Percentiles rank a stretch among this genome's conserved stretches.
phyloP scores from a whole-genome alignment of 1,140 invertebrate species.

The Drosophila bifasciata region DNA sequence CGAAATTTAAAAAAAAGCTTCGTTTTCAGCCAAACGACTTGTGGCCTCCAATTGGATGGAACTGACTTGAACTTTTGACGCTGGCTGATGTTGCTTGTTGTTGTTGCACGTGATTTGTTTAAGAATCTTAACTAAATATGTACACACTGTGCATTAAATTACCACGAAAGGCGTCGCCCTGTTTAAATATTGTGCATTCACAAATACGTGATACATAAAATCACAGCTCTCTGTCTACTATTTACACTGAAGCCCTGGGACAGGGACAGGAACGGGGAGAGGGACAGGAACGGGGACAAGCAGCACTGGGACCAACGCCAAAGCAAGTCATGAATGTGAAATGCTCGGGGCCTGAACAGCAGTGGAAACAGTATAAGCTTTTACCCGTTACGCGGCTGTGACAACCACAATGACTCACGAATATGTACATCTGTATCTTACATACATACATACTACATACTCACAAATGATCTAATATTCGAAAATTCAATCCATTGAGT shows the following conservation, averaged over 20 bases:
- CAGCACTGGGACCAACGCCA: slow-evolving; percentile 1
- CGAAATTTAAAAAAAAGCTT: slow-evolving; percentile 47
- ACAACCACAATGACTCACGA: neutral
- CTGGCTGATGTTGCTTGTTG: slow-evolving; percentile 31
- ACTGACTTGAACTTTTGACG: slow-evolving; percentile 7
- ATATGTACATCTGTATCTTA: too few relatives aligned
- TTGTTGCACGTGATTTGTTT: slow-evolving; percentile 79
- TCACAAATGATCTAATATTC: too few relatives aligned
- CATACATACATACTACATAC: too few relatives aligned
- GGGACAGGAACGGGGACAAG: neutral
- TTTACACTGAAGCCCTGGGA: slow-evolving; percentile 31
- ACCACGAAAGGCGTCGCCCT: slow-evolving; percentile 67
- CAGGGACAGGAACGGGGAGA: too few relatives aligned
- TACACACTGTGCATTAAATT: slow-evolving; percentile 74
- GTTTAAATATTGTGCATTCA: slow-evolving; percentile 62
- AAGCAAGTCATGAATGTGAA: slow-evolving; percentile 38
- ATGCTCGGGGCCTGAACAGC: slow-evolving; percentile 10
- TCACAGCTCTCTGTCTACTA: slow-evolving; percentile 49
- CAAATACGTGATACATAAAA: slow-evolving; percentile 38
- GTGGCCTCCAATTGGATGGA: neutral
- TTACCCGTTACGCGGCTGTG: neutral
- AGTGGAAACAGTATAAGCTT: slow-evolving; percentile 2
- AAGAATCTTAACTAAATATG: slow-evolving; percentile 76
- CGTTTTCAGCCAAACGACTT: slow-evolving; percentile 28
- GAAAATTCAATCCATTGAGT: too few relatives aligned